Evolutionary conservation across 2,113 vertebrate species (phyloP).

Genomic region (Hypanus sabinus): DNA sequence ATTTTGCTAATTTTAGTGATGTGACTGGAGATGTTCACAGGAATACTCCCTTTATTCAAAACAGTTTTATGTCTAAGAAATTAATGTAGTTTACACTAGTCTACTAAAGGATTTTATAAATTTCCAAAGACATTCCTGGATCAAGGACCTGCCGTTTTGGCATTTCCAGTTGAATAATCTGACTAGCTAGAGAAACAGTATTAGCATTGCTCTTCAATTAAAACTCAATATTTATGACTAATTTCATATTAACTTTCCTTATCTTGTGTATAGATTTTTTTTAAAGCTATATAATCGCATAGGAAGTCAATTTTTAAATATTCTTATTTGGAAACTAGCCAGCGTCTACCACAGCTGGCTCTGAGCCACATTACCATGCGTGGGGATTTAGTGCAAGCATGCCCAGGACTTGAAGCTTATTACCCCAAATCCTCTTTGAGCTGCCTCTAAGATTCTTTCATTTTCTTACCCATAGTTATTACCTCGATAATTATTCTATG

Average conservation of each 20-base stretch:
- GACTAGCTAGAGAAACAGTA: not conserved
- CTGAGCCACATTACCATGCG: no score
- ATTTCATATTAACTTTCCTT: not conserved
- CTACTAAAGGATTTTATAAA: not conserved
- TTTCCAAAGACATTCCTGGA: not conserved
- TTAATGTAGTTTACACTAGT: not conserved
- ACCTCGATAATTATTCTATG: no score
- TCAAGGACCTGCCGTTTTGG: not conserved
- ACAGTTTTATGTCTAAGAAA: not conserved
- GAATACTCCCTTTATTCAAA: not conserved
- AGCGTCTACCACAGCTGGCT: no score
- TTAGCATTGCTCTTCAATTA: not conserved
- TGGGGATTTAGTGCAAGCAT: not conserved
- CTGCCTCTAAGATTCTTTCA: not conserved
- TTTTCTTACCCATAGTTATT: no score
- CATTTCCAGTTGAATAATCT: not conserved
- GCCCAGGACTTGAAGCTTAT: not conserved
- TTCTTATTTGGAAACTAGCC: not conserved
- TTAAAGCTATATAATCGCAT: not conserved
- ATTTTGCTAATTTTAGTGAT: not conserved
- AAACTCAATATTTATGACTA: not conserved
- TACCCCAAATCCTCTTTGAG: not conserved
- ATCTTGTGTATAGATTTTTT: not conserved
- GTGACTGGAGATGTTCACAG: not conserved
- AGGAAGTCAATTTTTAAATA: not conserved